Base-by-base conservation (phyloP, 2,797 vertebrate genomes). In the Xyrichtys novacula region DNA sequence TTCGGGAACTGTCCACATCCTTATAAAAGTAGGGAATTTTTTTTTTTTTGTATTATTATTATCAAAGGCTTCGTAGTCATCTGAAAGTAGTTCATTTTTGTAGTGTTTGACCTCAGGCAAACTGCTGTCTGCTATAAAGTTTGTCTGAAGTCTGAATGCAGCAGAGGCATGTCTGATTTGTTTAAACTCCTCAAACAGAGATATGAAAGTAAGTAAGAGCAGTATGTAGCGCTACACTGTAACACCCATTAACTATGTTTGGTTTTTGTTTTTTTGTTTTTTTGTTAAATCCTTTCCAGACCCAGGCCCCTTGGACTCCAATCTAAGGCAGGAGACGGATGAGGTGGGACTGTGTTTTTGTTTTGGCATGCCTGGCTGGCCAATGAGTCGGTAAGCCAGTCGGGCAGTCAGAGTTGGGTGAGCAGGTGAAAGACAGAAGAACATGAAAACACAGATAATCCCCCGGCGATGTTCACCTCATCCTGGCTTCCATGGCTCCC, bases 361-460 rank as follows among this genome's bases (percentile, higher is more conserved):
- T 80, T 85, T 74, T 70, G 71, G 70, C 76, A 75, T 71, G 85
- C 76, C 75, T 66, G 81, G 71, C 76, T 76, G 78, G 71, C 66
- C 70, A 22, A 62, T 78, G 40, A 80, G 70, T 78, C 79, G 7
- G 31, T 68, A 71, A 79, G 70, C 81, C 64, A 61, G 82, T 65
- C 73, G 74, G 74, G 76, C 62, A 73, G 90, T 89, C 86, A 90
- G 85, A 88, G 89, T 59, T 76, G 84, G 85, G 85, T 87, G 86
- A 92, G 91, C 91, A 93, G 91, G 89, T 92, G 91, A 93, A 86
- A 78, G 88, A 90, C 89, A 81, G 85, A 67, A 70, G 84, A 91
- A 91, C 90, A 92, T 70, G 89, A 91, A 91, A 92, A 92, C 87
- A 91, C 84, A 81, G 82, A 89, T 90, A 88, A 90, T 91, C 88